These are phyloP conservation scores for Onychostoma macrolepis DNA, from an alignment of 2,113 vertebrate genomes.

Conservation along the genomic window DNA sequence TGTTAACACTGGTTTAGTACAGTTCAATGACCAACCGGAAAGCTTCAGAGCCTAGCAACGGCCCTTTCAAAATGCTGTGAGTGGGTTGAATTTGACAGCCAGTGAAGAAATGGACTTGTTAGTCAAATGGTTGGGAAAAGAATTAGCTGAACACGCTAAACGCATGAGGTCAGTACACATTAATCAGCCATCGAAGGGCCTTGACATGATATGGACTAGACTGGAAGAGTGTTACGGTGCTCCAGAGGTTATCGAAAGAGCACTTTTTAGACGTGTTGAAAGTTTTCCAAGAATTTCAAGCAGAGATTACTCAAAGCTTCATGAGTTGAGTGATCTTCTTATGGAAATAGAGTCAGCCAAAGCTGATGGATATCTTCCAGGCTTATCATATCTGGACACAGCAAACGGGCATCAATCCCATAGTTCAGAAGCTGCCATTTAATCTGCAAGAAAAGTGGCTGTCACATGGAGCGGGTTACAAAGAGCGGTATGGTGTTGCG, in stretches of 20 bases:
- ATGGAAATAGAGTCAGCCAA: constrained; percentile 46
- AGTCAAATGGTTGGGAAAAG: constrained; percentile 26
- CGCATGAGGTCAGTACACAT: neutral
- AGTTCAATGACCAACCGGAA: constrained; percentile 2
- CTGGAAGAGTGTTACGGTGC: constrained; percentile 19
- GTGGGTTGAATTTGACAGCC: neutral
- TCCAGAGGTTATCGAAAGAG: constrained; percentile 29
- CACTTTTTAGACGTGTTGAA: constrained; percentile 39
- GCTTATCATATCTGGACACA: constrained; percentile 45
- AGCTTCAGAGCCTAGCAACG: neutral
- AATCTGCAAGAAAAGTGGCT: constrained; percentile 50
- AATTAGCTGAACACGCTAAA: constrained; percentile 15
- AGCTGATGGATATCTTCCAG: constrained; percentile 40
- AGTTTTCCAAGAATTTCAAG: constrained; percentile 39
- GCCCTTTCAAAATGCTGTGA: neutral
- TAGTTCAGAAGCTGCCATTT: constrained; percentile 51
- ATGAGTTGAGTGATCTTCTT: constrained; percentile 37
- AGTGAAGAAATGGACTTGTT: constrained; percentile 25
- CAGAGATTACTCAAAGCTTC: constrained; percentile 29
- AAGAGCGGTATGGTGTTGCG: neutral
- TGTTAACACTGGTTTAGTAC: neutral
- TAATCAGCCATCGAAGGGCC: neutral
- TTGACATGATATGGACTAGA: constrained; percentile 15
- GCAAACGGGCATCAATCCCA: constrained; percentile 46
- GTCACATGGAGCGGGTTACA: constrained; percentile 45